Evolutionary conservation across 2,797 vertebrate species (phyloP), one percentile per base, ranked within the genome.

Genomic region (Siniperca undulata): DNA sequence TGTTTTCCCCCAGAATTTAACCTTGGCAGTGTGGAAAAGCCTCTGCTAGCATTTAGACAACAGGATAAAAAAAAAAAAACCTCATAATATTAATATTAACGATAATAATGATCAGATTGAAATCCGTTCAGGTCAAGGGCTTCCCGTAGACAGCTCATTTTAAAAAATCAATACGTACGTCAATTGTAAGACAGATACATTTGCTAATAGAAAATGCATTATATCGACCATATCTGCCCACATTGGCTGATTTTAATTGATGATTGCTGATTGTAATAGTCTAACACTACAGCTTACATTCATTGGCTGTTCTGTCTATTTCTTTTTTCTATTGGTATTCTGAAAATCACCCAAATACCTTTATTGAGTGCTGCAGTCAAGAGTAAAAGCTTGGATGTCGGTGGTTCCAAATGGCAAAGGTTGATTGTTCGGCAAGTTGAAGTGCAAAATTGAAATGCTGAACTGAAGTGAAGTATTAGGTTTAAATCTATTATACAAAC

Each of bases 401-500:
- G 34, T 40, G 19, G 1, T 70, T 77, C 8, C 30, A 12, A 22
- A 68, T 65, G 70, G 46, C 59, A 77, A 69, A 80, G 50, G 42
- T 71, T 12, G 46, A 70, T 48, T 68, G 5, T 77, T 69, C 7
- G 2, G 65, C 27, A 62, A 66, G 68, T 4, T 36, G n/a, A 24
- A 19, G n/a, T n/a, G 48, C n/a, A 19, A 53, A 67, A 66, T 61
- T 10, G 24, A 78, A 83, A 83, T 61, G 30, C 24, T 40, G 36
- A 44, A 48, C 40, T 55, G 53, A 70, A 81, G 48, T 50, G 22
- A 66, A 69, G 56, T 20, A 55, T 73, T 55, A 44, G 14, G n/a
- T 83, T 82, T 46, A 44, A 69, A 80, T 70, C 50, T 48, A 68
- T 58, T 30, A 79, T 19, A 27, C 48, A 38, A 79, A 66, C 24